These are phyloP conservation scores for Bathynomus jamesi DNA, from an alignment of 1,140 invertebrate species.

Conservation along the genomic window DNA sequence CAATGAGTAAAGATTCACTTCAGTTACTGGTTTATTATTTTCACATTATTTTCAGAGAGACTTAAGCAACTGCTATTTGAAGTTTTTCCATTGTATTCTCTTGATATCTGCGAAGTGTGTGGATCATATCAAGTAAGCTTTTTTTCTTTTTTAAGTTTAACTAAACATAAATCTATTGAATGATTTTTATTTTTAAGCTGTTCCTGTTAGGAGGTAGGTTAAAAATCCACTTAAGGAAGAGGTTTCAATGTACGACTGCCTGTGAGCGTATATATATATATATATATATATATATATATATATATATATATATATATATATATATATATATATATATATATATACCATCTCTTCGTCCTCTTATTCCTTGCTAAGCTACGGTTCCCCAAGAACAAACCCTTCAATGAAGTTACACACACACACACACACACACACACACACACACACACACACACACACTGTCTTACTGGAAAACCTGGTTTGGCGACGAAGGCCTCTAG, in stretches of 20 bases:
- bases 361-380: too few species aligned
- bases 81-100: constrained; percentile 6
- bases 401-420: too few species aligned
- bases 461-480: too few species aligned
- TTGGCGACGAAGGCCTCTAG: too few species aligned
- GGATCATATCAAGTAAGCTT: constrained; percentile 8
- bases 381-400: too few species aligned
- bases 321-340: too few species aligned
- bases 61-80: constrained; percentile 8
- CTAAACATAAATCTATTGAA: background rate
- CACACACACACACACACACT: too few species aligned
- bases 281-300: background rate
- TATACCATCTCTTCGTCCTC: too few species aligned
- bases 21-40: too few species aligned
- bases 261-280: too few species aligned
- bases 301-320: background rate
- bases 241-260: background rate
- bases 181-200: background rate
- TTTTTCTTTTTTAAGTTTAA: background rate
- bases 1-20: too few species aligned
- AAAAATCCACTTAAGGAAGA: background rate
- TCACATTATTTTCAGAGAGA: background rate
- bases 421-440: too few species aligned
- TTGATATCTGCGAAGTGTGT: constrained; percentile 10
- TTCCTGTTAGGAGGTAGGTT: background rate